Conservation (phyloP, 1,140 invertebrate genomes). For the Caenorhabditis tropicalis region DNA sequence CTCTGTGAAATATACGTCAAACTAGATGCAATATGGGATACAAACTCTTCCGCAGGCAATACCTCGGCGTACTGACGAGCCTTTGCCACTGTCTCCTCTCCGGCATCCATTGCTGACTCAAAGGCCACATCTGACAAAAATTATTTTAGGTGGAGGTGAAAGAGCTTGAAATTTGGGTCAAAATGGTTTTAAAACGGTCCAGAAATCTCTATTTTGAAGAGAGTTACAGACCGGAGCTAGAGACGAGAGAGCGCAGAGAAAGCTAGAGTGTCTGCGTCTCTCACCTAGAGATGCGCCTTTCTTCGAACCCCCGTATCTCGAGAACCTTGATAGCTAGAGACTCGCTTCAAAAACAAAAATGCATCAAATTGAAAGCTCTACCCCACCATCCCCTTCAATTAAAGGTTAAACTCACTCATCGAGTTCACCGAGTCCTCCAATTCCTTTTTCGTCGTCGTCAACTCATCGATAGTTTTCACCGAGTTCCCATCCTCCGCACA, state of each 20-base stretch:
- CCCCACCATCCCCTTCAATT: background rate
- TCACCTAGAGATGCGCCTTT: too few relatives aligned
- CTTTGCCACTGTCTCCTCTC: constrained; percentile 9
- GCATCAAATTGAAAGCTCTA: too few relatives aligned
- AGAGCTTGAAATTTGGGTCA: too few relatives aligned
- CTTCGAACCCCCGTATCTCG: too few relatives aligned
- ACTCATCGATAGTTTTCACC: constrained; percentile 7
- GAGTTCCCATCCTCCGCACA: background rate
- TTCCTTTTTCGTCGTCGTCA: background rate
- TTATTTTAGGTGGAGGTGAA: too few relatives aligned
- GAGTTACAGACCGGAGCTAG: too few relatives aligned
- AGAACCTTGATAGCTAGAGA: too few relatives aligned
- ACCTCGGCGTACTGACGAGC: constrained; percentile 10
- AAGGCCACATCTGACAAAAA: background rate
- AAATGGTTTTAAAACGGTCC: too few relatives aligned
- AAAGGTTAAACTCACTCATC: background rate
- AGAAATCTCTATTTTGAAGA: too few relatives aligned
- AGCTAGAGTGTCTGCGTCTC: too few relatives aligned
- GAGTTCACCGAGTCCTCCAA: constrained; percentile 11
- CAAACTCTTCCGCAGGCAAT: background rate
- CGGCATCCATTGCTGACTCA: background rate
- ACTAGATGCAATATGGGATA: constrained; percentile 13
- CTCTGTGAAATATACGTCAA: constrained; percentile 1
- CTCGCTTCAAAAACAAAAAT: too few relatives aligned
- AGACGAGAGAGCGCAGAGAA: too few relatives aligned